Evolutionary conservation across 2,797 vertebrate genomes (phyloP).

Genomic region (Thunnus albacares): DNA sequence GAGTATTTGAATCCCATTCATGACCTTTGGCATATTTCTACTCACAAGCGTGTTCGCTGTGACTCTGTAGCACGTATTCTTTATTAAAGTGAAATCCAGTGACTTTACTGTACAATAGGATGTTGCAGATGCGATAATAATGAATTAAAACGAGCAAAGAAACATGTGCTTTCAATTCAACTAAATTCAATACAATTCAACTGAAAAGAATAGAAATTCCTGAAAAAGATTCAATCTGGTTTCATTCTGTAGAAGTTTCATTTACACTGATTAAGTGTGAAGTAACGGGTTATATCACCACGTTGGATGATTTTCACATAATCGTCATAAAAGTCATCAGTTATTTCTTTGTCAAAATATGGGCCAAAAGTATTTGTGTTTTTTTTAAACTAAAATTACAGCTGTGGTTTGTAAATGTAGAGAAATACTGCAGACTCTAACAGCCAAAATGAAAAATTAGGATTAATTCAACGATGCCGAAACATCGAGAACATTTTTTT

Average conservation of each 20-base stretch:
- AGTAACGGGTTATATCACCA: background rate
- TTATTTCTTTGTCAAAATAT: background rate
- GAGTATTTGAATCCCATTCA: background rate
- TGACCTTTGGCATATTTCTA: background rate
- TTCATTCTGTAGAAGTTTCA: background rate
- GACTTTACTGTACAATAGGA: background rate
- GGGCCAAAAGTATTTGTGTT: background rate
- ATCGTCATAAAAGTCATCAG: too few species aligned
- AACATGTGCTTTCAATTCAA: background rate
- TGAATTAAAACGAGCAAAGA: background rate
- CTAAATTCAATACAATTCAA: background rate
- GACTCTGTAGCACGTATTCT: background rate
- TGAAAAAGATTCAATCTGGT: background rate
- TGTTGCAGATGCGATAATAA: background rate
- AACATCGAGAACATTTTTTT: background rate
- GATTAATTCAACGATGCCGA: background rate
- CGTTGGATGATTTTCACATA: background rate
- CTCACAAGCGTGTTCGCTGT: background rate
- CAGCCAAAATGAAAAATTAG: background rate
- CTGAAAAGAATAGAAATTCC: background rate
- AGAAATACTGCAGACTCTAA: slow-evolving; percentile 8
- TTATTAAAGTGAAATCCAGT: background rate
- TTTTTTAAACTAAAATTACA: background rate
- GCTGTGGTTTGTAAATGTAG: background rate
- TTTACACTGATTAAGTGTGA: background rate